A percentile compares a stretch with the other conserved stretches of the same genome.
phyloP scores from a whole-genome alignment of 2,888 invertebrate species.

The Cheilosia impressa region DNA sequence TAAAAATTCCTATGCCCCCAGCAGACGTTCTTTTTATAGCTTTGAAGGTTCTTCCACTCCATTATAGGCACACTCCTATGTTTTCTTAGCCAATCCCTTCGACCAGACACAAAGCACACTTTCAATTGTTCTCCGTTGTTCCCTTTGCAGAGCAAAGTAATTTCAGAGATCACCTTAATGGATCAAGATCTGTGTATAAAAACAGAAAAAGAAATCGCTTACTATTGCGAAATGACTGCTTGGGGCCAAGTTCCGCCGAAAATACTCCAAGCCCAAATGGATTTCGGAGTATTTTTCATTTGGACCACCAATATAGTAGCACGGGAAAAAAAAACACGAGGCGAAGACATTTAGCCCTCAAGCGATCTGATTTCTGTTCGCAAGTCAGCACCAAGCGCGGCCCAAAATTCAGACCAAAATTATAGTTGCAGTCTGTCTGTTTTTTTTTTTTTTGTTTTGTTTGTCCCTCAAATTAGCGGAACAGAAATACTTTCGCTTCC shows the following conservation, averaged over 20 bases:
- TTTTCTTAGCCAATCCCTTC: constrained; percentile 6
- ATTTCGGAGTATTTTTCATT: constrained; percentile 14
- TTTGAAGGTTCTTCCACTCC: too few species aligned
- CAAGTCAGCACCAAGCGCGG: constrained; percentile 18
- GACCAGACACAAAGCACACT: not conserved
- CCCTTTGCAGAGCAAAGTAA: not conserved
- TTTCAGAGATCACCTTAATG: constrained; percentile 10
- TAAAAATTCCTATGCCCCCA: too few species aligned
- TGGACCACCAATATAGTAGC: constrained; percentile 38
- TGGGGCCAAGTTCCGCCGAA: constrained; percentile 10
- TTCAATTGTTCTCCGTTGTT: constrained; percentile 25
- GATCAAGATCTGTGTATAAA: not conserved
- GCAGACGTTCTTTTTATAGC: too few species aligned
- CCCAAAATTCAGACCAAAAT: constrained; percentile 44
- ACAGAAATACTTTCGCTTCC: constrained; percentile 41
- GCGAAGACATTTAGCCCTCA: constrained; percentile 42
- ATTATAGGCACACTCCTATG: too few species aligned
- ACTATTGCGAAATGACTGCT: constrained; percentile 26
- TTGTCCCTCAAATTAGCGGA: constrained; percentile 19
- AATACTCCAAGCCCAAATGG: not conserved
- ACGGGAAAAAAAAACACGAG: not conserved
- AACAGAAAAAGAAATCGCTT: constrained; percentile 11
- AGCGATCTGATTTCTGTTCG: constrained; percentile 36
- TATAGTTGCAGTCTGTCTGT: not conserved
- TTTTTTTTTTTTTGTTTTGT: not conserved